Conservation (phyloP, 2,888 invertebrate species). For the Phengaris arion region DNA sequence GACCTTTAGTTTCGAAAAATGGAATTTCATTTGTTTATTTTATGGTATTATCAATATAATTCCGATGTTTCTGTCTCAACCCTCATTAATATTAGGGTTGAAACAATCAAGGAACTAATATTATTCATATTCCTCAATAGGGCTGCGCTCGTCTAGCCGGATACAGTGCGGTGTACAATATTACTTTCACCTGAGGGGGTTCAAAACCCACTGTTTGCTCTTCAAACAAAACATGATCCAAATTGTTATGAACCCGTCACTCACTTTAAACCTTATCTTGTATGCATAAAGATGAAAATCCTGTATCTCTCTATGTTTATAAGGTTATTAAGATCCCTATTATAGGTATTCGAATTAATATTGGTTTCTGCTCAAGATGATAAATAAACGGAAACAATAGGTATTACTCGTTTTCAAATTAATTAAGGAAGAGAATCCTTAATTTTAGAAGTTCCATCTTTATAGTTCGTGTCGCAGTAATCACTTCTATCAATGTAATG, state of each 20-base stretch:
- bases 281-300: not conserved
- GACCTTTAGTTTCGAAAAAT: too few species aligned
- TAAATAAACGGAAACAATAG: constrained; percentile 29
- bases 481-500: too few species aligned
- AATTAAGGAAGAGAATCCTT: not conserved
- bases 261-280: constrained; percentile 14
- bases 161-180: constrained; percentile 46
- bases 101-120: constrained; percentile 22
- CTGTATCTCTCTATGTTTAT: not conserved
- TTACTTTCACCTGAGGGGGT: constrained; percentile 70
- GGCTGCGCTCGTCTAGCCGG: constrained; percentile 29
- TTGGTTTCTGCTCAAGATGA: constrained; percentile 25
- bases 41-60: too few species aligned
- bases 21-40: too few species aligned
- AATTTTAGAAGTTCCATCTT: not conserved
- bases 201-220: constrained; percentile 56
- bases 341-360: constrained; percentile 27
- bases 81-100: not conserved
- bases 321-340: constrained; percentile 15
- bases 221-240: constrained; percentile 61
- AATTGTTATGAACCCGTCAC: constrained; percentile 56
- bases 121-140: constrained; percentile 31
- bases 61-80: not conserved
- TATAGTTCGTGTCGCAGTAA: too few species aligned
- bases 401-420: constrained; percentile 14